Evolutionary conservation across 1,140 invertebrate species (phyloP).

Genomic region (Trachymyrmex septentrionalis): DNA sequence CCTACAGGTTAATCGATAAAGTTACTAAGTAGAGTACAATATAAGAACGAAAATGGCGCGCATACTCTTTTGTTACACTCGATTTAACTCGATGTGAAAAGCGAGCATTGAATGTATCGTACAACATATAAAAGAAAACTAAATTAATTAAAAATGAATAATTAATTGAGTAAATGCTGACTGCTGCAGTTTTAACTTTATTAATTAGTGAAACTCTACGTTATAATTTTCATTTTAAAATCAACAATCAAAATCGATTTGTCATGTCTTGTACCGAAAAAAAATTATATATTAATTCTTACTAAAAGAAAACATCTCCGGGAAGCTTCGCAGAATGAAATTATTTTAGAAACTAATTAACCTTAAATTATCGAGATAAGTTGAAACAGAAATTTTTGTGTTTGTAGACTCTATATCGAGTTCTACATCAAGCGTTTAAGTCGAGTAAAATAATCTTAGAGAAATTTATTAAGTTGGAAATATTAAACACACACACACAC

Average conservation of each 20-base stretch:
- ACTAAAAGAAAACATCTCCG: background rate
- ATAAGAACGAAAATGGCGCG: slow-evolving; percentile 34
- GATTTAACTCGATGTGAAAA: slow-evolving; percentile 16
- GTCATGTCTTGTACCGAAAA: background rate
- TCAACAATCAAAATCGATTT: background rate
- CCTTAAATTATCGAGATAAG: background rate
- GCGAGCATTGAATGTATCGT: background rate
- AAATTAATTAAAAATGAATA: slow-evolving; percentile 1
- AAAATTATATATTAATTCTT: background rate
- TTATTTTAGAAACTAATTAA: slow-evolving; percentile 20
- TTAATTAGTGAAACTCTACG: background rate
- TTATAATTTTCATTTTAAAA: background rate
- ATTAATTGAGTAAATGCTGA: background rate
- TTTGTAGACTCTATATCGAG: background rate
- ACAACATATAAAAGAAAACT: background rate
- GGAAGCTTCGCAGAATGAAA: background rate
- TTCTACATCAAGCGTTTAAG: background rate
- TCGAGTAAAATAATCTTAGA: background rate
- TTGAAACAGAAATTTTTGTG: slow-evolving; percentile 12
- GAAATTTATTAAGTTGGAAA: slow-evolving; percentile 35
- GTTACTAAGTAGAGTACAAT: slow-evolving; percentile 38
- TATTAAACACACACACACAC: background rate
- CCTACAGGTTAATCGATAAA: slow-evolving; percentile 52
- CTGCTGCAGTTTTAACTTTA: background rate
- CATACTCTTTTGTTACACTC: background rate